Evolutionary conservation across 2,888 invertebrate genomes (phyloP).

Genomic region (Eristalis tenax): DNA sequence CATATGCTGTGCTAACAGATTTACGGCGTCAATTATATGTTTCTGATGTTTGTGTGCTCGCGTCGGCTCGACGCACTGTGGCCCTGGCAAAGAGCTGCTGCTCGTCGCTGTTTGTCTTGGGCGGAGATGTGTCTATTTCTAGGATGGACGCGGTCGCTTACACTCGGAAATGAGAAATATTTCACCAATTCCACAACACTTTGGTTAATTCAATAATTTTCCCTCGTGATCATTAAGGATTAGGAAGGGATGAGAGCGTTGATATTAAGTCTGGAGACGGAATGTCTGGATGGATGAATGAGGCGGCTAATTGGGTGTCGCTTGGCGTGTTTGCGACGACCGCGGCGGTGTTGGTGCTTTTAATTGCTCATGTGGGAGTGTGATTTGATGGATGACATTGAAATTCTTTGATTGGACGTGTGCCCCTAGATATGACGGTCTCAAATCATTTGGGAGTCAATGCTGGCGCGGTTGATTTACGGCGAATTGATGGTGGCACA

Average conservation of each 20-base stretch:
- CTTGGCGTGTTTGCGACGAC: neutral
- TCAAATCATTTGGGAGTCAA: neutral
- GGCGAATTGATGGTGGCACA: neutral
- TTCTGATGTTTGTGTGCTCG: slow-evolving; percentile 21
- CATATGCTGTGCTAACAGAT: slow-evolving; percentile 69
- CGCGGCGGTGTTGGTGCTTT: neutral
- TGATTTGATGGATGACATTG: neutral
- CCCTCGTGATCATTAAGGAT: neutral
- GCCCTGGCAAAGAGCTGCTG: no score
- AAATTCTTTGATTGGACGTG: neutral
- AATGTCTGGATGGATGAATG: neutral
- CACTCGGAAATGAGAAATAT: slow-evolving; percentile 40
- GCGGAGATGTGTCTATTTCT: slow-evolving; percentile 60
- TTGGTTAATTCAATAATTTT: slow-evolving; percentile 60
- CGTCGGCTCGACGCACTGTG: slow-evolving; percentile 5
- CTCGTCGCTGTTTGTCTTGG: slow-evolving; percentile 54
- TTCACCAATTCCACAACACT: slow-evolving; percentile 36
- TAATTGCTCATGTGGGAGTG: neutral
- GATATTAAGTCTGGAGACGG: neutral
- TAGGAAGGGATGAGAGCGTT: slow-evolving; percentile 11
- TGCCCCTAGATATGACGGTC: neutral
- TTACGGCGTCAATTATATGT: slow-evolving; percentile 72
- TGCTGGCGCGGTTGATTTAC: neutral
- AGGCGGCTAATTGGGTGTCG: slow-evolving; percentile 12
- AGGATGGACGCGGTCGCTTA: slow-evolving; percentile 35